A percentile compares a stretch with the other conserved stretches of the same genome.
These are phyloP conservation scores for Pangasius macronema DNA, from an alignment of 2,797 vertebrate genomes.

Conservation along the genomic window DNA sequence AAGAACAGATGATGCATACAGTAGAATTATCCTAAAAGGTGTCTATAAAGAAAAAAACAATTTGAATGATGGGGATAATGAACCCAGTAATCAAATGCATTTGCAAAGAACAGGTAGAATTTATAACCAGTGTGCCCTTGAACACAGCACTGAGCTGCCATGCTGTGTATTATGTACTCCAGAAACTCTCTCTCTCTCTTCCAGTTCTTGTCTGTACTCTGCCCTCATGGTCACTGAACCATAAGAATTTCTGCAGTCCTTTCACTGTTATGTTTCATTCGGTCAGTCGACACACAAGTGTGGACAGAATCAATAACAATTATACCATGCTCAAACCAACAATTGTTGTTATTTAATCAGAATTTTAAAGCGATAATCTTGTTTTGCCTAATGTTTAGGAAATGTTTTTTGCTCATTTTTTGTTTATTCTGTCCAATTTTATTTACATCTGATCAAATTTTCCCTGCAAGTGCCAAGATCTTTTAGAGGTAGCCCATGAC, in stretches of 20 bases:
- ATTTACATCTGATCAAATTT: not conserved
- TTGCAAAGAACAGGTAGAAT: not conserved
- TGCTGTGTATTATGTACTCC: not conserved
- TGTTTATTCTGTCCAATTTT: not conserved
- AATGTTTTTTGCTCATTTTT: not conserved
- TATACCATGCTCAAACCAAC: not conserved
- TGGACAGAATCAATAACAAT: not conserved
- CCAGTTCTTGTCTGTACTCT: not conserved
- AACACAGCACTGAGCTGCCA: not conserved
- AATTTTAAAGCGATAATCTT: not conserved
- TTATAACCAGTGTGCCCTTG: not conserved
- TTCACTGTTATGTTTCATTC: not conserved
- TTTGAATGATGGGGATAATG: not conserved
- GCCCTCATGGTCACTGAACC: not conserved
- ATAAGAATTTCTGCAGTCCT: not conserved
- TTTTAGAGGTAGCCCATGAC: conserved; percentile 30
- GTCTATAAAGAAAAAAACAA: not conserved
- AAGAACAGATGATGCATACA: conserved; percentile 24
- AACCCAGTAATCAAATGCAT: conserved; percentile 32
- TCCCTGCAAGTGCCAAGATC: not conserved
- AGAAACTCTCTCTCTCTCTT: not conserved
- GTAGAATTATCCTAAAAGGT: not conserved
- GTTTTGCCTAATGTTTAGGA: not conserved
- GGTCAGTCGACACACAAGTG: not conserved
- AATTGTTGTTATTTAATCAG: not conserved